A percentile compares a stretch with the other conserved stretches of the same genome.
Conservation (phyloP, 2,888 invertebrate species). For the Caenorhabditis wallacei region DNA sequence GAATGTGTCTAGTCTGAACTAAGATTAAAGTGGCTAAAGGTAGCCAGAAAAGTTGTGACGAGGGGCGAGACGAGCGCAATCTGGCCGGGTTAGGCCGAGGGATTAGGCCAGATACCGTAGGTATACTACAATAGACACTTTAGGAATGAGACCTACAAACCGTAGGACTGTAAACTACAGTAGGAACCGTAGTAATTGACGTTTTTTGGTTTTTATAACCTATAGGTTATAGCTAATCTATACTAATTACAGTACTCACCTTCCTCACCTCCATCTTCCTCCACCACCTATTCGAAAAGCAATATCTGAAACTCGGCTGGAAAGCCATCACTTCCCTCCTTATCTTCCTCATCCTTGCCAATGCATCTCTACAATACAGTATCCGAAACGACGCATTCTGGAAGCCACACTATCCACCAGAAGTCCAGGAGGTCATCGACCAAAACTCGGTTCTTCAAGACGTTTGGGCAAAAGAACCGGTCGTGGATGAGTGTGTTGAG, state of each 20-base stretch:
- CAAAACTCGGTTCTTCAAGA: not conserved
- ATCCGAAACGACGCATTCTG: conserved; percentile 22
- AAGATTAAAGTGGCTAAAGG: too few species aligned
- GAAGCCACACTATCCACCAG: not conserved
- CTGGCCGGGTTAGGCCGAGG: too few species aligned
- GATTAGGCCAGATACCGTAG: too few species aligned
- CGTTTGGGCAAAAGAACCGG: not conserved
- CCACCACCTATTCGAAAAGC: conserved; percentile 20
- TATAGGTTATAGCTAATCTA: not conserved
- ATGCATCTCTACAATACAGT: conserved; percentile 4
- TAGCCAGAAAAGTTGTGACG: too few species aligned
- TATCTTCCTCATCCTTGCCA: conserved; percentile 2
- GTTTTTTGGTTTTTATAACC: too few species aligned
- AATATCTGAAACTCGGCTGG: conserved; percentile 9
- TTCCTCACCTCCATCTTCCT: conserved; percentile 2
- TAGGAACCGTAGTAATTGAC: too few species aligned
- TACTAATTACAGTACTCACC: conserved; percentile 4
- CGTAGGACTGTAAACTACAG: too few species aligned
- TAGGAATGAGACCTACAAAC: too few species aligned
- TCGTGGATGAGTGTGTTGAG: not conserved
- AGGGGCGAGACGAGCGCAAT: too few species aligned
- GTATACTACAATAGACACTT: too few species aligned
- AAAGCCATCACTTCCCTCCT: conserved; percentile 6
- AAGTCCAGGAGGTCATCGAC: conserved; percentile 8
- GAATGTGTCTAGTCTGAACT: too few species aligned